Percentiles rank a stretch among this genome's conserved stretches.
phyloP scores from a whole-genome alignment of 2,888 invertebrate genomes.

The Theodoxus fluviatilis region DNA sequence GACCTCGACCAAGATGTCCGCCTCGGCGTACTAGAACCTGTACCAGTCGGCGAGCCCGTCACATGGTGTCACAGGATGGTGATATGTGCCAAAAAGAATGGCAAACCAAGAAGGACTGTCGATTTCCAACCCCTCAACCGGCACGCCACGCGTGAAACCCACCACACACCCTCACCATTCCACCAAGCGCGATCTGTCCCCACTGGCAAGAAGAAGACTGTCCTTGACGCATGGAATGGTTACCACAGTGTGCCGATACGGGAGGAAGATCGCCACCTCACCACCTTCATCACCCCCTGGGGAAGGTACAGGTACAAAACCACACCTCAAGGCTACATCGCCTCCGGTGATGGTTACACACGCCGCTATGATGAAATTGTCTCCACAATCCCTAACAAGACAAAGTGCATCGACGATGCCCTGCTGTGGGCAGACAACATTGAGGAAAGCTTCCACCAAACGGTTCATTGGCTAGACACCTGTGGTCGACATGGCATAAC shows the following conservation, averaged over 20 bases:
- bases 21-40: conserved; percentile 39
- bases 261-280: conserved; percentile 34
- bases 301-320: conserved; percentile 36
- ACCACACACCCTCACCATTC: conserved; percentile 39
- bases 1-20: conserved; percentile 41
- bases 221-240: conserved; percentile 33
- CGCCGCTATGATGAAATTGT: conserved; percentile 44
- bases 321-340: too few species aligned
- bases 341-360: conserved; percentile 40
- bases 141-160: conserved; percentile 35
- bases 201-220: conserved; percentile 29
- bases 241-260: conserved; percentile 32
- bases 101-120: conserved; percentile 38
- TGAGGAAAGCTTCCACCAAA: conserved; percentile 25
- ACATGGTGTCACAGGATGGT: conserved; percentile 42
- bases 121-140: conserved; percentile 42
- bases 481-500: conserved; percentile 40
- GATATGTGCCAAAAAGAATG: conserved; percentile 32
- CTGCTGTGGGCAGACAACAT: conserved; percentile 35
- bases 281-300: conserved; percentile 38
- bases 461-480: conserved; percentile 36
- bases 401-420: conserved; percentile 41
- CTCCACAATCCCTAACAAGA: conserved; percentile 41
- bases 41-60: too few species aligned
- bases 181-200: conserved; percentile 33